Conservation (phyloP, 1,140 invertebrate species). For the Zaprionus capensis region DNA sequence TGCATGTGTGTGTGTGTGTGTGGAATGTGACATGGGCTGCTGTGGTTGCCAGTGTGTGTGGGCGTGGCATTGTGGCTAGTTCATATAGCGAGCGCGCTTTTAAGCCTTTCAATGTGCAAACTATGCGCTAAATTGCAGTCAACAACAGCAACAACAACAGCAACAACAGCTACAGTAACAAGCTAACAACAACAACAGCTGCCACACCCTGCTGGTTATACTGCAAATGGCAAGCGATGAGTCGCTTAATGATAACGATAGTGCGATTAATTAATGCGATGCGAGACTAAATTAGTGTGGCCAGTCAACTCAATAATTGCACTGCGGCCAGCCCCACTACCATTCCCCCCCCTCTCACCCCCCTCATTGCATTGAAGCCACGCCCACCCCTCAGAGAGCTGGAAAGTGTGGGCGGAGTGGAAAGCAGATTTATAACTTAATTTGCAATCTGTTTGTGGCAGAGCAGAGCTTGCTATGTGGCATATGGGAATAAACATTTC, state of each 20-base stretch:
- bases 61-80: conserved; percentile 4
- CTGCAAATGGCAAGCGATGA: conserved; percentile 28
- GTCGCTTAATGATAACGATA: conserved; percentile 26
- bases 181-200: conserved; percentile 4
- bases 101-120: conserved; percentile 37
- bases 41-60: conserved; percentile 8
- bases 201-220: neutral
- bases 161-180: conserved; percentile 5
- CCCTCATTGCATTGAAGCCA: neutral
- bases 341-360: too few relatives aligned
- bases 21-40: neutral
- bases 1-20: neutral
- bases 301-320: conserved; percentile 28
- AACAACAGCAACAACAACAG: conserved; percentile 2
- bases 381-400: neutral
- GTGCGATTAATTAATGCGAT: conserved; percentile 35
- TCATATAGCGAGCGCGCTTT: conserved; percentile 42
- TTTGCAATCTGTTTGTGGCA: neutral
- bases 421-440: neutral
- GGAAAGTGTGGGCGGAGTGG: neutral
- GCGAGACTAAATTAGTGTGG: conserved; percentile 35
- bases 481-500: neutral
- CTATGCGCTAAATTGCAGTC: conserved; percentile 44
- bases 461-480: neutral
- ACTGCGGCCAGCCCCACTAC: neutral